Base-by-base conservation (phyloP, 2,888 invertebrate genomes). In the Cheilosia scutellata region DNA sequence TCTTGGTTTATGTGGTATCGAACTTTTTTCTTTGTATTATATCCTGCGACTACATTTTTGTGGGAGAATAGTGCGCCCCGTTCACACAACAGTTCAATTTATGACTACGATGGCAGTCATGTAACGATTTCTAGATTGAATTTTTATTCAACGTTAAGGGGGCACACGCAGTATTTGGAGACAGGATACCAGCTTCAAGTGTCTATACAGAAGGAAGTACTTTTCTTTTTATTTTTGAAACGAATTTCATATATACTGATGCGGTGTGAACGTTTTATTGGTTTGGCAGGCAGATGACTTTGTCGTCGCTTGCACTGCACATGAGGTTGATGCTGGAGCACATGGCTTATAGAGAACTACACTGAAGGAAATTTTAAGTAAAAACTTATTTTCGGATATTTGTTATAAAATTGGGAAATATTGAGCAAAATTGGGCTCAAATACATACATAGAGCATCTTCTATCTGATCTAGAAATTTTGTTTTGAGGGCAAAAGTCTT, bases 181-280 rank as follows among this genome's bases (percentile, higher is more conserved):
- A 5, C 53, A 29, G 57, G 27, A 53, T 75, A 44, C 27, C 9
- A 11, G 4, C 37, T 11, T 3, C 44, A 60, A 77, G 62, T 44
- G 27, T 55, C 51, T 33, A 25, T 47, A 51, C 11, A 37, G 37
- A 51, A 13, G 33, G 2, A 16, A 33, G 49, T 57, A 25, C 57
- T 40, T 40, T 49, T 37, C 37, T 37, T 49, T 37, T 42, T 37
- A 37, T 37, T 11, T n/a, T 57, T 51, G 2, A 6, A 29, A 37
- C 29, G 37, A 31, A 74, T 40, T 63, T 27, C 51, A 51, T 25
- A 9, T 20, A 9, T 51, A 58, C 75, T 76, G 70, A 70, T 76
- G 53, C 47, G 80, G 66, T 79, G 65, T 68, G 63, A 79, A 84
- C 66, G 75, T 75, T 84, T 84, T 84, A 84, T 84, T 84, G 84